Conservation (phyloP, 2,113 vertebrate genomes). For the Periophthalmus modestus region DNA sequence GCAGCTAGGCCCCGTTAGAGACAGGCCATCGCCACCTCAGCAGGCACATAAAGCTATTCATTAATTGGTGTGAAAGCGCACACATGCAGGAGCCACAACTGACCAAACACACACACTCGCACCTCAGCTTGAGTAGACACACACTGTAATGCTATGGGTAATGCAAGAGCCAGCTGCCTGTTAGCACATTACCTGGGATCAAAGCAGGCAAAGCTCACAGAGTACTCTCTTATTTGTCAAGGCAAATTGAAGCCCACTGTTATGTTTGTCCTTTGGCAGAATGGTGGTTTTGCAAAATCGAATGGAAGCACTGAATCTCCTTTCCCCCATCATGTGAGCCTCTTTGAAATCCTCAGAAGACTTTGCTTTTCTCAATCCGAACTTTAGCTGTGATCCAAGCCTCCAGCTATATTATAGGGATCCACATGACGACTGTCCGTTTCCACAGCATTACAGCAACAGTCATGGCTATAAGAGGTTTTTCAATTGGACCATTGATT, state of each 20-base stretch:
- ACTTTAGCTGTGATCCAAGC: slow-evolving; percentile 63
- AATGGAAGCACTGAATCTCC: slow-evolving; percentile 22
- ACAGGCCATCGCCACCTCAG: slow-evolving; percentile 72
- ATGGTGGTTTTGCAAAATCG: slow-evolving; percentile 39
- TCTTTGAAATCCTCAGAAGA: slow-evolving; percentile 61
- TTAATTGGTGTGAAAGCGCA: slow-evolving; percentile 78
- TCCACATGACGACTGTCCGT: slow-evolving; percentile 71
- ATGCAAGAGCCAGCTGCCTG: slow-evolving; percentile 58
- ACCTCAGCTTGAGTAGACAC: slow-evolving; percentile 47
- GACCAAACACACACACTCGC: slow-evolving; percentile 46
- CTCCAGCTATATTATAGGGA: slow-evolving; percentile 59
- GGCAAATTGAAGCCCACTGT: slow-evolving; percentile 60
- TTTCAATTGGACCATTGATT: slow-evolving; percentile 69
- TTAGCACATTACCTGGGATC: slow-evolving; percentile 76
- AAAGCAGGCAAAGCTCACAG: slow-evolving; percentile 53
- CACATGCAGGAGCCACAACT: slow-evolving; percentile 41
- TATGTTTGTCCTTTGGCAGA: slow-evolving; percentile 61
- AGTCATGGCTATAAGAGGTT: slow-evolving; percentile 68
- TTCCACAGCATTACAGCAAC: slow-evolving; percentile 71
- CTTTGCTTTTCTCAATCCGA: slow-evolving; percentile 59
- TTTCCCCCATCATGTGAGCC: slow-evolving; percentile 62
- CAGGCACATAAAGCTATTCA: slow-evolving; percentile 70
- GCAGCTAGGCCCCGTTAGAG: slow-evolving; percentile 43
- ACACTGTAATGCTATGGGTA: slow-evolving; percentile 56
- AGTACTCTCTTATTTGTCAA: slow-evolving; percentile 63